phyloP scores from a whole-genome alignment of 2,113 vertebrate species.

The Hyaena hyaena region DNA sequence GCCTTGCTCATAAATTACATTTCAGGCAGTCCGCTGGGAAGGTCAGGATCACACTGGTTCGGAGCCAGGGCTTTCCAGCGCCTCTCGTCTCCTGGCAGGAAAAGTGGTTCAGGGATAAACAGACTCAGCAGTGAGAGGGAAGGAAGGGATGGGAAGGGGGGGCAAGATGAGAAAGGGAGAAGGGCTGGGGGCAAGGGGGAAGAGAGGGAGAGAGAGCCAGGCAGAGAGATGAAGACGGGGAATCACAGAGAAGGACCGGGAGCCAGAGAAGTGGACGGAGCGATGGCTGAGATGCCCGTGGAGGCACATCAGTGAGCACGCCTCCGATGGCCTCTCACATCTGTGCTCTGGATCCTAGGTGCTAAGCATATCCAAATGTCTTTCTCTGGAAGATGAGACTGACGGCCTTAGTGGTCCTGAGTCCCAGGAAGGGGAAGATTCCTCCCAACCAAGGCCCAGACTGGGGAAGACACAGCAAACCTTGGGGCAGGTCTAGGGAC shows the following conservation, averaged over 20 bases:
- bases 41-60: background rate
- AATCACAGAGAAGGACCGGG: background rate
- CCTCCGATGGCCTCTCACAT: accelerated
- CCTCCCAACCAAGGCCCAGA: background rate
- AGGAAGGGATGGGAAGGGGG: accelerated
- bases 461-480: background rate
- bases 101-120: background rate
- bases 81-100: slow-evolving; percentile 12
- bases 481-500: background rate
- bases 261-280: background rate
- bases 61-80: background rate
- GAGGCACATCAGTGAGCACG: accelerated
- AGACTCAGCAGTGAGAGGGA: background rate
- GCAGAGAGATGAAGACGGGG: background rate
- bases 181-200: background rate
- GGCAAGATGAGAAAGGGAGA: accelerated
- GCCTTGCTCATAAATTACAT: background rate
- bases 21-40: background rate
- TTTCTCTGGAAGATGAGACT: background rate
- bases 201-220: no score
- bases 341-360: background rate
- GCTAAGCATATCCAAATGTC: accelerated
- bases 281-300: accelerated
- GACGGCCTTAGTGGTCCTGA: background rate
- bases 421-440: background rate